Conservation (phyloP, 1,140 invertebrate species). For the Trichomalopsis sarcophagae region DNA sequence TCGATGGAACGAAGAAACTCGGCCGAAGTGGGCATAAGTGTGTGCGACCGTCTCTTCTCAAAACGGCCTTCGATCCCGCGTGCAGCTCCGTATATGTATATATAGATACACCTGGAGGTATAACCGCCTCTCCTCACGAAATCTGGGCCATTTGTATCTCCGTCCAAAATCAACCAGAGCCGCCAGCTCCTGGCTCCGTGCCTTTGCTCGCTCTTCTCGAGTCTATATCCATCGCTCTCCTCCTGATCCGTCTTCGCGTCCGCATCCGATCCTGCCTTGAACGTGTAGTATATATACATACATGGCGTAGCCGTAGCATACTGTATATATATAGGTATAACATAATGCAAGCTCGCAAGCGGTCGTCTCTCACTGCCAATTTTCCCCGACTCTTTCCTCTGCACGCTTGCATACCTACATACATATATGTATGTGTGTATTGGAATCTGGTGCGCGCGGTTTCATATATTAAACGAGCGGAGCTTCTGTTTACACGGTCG, state of each 20-base stretch:
- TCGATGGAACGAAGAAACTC: neutral
- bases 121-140: too few relatives aligned
- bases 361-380: neutral
- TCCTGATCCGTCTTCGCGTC: neutral
- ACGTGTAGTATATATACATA: too few relatives aligned
- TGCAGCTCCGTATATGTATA: too few relatives aligned
- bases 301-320: neutral
- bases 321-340: neutral
- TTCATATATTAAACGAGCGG: neutral
- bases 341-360: neutral
- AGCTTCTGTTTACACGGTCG: slow-evolving; percentile 18
- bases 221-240: neutral
- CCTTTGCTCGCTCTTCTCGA: too few relatives aligned
- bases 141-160: neutral
- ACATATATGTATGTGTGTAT: neutral
- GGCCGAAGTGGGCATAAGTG: neutral
- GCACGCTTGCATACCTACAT: neutral
- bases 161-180: neutral
- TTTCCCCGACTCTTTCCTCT: neutral
- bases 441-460: neutral
- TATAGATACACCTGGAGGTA: too few relatives aligned
- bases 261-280: neutral
- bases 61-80: neutral
- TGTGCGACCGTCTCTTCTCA: neutral
- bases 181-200: neutral